Percentiles rank a stretch among this genome's conserved stretches.
Conservation (phyloP, 2,797 vertebrate species). For the Diceros bicornis region DNA sequence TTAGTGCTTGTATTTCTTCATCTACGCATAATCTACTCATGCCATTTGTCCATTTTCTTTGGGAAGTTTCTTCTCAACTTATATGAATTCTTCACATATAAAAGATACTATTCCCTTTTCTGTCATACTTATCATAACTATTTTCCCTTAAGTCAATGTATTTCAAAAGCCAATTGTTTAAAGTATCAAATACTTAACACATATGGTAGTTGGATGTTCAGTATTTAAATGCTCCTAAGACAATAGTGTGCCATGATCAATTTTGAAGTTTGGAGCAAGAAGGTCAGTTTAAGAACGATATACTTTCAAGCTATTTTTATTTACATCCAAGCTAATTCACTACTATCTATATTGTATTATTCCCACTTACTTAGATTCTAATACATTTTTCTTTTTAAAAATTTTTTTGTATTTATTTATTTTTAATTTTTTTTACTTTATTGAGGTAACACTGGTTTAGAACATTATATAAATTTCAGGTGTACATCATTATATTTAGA, state of each 20-base stretch:
- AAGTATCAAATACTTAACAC: neutral
- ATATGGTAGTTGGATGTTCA: neutral
- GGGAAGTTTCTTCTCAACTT: neutral
- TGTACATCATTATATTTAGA: no score
- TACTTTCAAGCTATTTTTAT: neutral
- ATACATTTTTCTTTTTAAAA: neutral
- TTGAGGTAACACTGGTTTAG: no score
- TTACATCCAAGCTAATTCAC: neutral
- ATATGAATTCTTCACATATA: neutral
- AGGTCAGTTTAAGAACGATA: neutral
- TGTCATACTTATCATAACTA: neutral
- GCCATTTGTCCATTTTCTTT: neutral
- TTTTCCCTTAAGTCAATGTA: neutral
- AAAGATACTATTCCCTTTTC: neutral
- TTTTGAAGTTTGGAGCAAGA: neutral
- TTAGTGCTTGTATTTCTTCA: neutral
- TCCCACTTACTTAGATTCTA: neutral
- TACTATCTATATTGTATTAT: neutral
- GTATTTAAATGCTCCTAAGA: neutral
- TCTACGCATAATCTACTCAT: neutral
- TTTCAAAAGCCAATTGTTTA: neutral
- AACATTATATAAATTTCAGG: no score
- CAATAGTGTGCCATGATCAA: neutral
- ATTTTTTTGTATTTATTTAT: no score
- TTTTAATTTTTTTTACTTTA: no score